Evolutionary conservation across 2,797 vertebrate species (phyloP).

Genomic region (Sebastes hubbsi): DNA sequence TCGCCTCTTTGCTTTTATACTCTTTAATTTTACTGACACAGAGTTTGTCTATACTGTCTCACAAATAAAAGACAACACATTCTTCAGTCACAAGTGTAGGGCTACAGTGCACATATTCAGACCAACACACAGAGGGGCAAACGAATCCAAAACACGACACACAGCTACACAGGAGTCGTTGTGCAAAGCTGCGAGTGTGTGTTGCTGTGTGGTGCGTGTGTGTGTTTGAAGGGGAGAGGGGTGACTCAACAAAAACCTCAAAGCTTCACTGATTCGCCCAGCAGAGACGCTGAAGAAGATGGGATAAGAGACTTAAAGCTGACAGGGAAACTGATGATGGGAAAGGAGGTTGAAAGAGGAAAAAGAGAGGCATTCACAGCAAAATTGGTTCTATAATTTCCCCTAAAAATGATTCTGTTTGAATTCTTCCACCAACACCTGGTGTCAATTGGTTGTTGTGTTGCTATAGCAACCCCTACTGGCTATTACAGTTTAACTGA

Average conservation of each 20-base stretch:
- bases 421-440: neutral
- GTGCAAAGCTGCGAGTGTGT: neutral
- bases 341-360: neutral
- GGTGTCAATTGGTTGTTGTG: neutral
- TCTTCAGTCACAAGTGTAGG: neutral
- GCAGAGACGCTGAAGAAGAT: neutral
- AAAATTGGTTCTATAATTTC: neutral
- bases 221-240: neutral
- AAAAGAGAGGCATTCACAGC: neutral
- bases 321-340: slow-evolving; percentile 3
- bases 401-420: neutral
- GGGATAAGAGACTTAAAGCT: slow-evolving; percentile 18
- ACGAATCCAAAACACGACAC: neutral
- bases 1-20: too few species aligned
- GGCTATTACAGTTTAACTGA: neutral
- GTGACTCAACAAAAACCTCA: slow-evolving; percentile 44
- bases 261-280: slow-evolving; percentile 11
- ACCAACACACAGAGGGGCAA: neutral
- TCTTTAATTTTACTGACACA: neutral
- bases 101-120: neutral
- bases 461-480: neutral
- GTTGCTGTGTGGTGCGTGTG: neutral
- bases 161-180: neutral
- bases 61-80: neutral
- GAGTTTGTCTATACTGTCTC: neutral